phyloP scores from a whole-genome alignment of 2,797 vertebrate species.

The Todus mexicanus region DNA sequence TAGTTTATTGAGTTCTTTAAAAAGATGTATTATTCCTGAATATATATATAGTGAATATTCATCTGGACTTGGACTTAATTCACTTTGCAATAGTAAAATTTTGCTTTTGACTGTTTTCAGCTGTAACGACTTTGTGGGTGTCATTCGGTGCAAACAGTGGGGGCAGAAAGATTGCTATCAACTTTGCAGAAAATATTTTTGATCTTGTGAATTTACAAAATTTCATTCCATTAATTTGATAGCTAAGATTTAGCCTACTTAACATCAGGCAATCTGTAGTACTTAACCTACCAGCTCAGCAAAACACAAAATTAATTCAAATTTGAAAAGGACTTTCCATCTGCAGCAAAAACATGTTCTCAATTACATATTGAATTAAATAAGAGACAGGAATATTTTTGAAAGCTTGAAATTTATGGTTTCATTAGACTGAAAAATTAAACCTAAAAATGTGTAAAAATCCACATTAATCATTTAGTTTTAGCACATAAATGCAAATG shows the following conservation, averaged over 20 bases:
- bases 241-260: neutral
- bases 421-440: conserved; percentile 75
- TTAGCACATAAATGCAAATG: conserved; percentile 71
- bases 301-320: conserved; percentile 58
- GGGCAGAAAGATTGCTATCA: neutral
- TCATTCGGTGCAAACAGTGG: neutral
- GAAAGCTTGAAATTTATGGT: conserved; percentile 69
- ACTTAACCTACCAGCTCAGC: conserved; percentile 17
- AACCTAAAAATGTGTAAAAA: conserved; percentile 73
- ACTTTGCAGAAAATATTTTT: conserved; percentile 8
- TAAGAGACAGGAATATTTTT: conserved; percentile 55
- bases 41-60: neutral
- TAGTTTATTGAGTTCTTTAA: neutral
- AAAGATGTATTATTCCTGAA: neutral
- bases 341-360: conserved; percentile 60
- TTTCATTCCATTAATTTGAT: conserved; percentile 4
- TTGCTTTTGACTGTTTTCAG: neutral
- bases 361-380: conserved; percentile 68
- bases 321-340: conserved; percentile 44
- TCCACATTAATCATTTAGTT: conserved; percentile 73
- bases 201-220: neutral
- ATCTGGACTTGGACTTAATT: neutral
- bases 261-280: neutral
- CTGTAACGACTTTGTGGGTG: neutral
- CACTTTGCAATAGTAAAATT: neutral